phyloP scores from a whole-genome alignment of 2,888 invertebrate species.

The Heliconius charithonia region DNA sequence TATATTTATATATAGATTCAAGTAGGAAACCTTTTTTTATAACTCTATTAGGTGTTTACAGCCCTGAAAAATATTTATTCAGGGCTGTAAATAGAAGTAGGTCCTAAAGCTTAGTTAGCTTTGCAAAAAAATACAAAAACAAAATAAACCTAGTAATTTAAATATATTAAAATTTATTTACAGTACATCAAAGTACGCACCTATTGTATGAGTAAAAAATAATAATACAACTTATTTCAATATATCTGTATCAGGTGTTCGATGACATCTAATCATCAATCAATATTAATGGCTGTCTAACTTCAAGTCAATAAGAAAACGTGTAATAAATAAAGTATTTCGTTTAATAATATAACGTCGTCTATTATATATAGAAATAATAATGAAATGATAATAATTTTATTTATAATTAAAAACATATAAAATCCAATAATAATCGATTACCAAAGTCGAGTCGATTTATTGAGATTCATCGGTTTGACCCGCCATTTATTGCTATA shows the following conservation, averaged over 20 bases:
- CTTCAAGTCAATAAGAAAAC: neutral
- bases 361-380: too few relatives aligned
- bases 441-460: neutral
- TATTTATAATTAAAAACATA: neutral
- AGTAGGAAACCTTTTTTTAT: too few relatives aligned
- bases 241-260: neutral
- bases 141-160: neutral
- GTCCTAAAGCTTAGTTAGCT: too few relatives aligned
- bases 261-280: neutral
- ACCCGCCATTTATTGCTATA: constrained; percentile 27
- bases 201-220: neutral
- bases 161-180: neutral
- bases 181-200: neutral
- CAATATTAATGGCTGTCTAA: constrained; percentile 14
- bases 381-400: neutral
- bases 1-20: too few relatives aligned
- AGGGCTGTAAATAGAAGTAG: too few relatives aligned
- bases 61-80: too few relatives aligned
- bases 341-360: too few relatives aligned
- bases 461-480: constrained; percentile 15
- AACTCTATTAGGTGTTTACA: too few relatives aligned
- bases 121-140: neutral
- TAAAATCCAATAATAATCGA: neutral
- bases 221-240: neutral
- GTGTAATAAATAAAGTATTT: neutral